phyloP scores from a whole-genome alignment of 1,140 invertebrate genomes.

The Papilio polytes region DNA sequence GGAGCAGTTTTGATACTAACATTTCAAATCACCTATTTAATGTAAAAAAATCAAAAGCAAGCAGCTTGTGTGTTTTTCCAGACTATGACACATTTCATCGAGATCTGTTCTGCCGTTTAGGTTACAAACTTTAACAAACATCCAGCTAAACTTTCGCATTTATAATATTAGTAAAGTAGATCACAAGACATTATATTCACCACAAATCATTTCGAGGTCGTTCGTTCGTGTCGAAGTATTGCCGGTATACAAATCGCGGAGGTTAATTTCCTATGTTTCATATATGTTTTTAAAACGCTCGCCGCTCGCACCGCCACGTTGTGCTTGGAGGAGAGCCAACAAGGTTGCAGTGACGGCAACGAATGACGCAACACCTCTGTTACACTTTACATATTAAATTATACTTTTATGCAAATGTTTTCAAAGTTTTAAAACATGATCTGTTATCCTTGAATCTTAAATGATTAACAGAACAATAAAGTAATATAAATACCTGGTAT shows the following conservation, averaged over 20 bases:
- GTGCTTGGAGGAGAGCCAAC: constrained; percentile 46
- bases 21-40: too few relatives aligned
- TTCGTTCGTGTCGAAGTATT: background rate
- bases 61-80: too few relatives aligned
- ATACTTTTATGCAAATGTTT: constrained; percentile 27
- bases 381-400: constrained; percentile 26
- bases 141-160: too few relatives aligned
- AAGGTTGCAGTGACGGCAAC: constrained; percentile 39
- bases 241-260: background rate
- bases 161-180: too few relatives aligned
- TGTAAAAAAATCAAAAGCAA: too few relatives aligned
- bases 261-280: constrained; percentile 36
- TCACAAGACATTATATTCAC: background rate
- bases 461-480: constrained; percentile 8
- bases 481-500: background rate
- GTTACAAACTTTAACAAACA: too few relatives aligned
- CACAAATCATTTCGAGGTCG: constrained; percentile 6
- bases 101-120: too few relatives aligned
- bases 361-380: constrained; percentile 32
- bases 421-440: background rate
- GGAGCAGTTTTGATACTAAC: too few relatives aligned
- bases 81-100: too few relatives aligned
- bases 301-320: constrained; percentile 41
- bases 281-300: constrained; percentile 41
- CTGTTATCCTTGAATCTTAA: background rate